Evolutionary conservation across 1,140 invertebrate genomes (phyloP), one percentile per base, ranked within the genome.

Genomic region (Druon quercuslanigerum): DNA sequence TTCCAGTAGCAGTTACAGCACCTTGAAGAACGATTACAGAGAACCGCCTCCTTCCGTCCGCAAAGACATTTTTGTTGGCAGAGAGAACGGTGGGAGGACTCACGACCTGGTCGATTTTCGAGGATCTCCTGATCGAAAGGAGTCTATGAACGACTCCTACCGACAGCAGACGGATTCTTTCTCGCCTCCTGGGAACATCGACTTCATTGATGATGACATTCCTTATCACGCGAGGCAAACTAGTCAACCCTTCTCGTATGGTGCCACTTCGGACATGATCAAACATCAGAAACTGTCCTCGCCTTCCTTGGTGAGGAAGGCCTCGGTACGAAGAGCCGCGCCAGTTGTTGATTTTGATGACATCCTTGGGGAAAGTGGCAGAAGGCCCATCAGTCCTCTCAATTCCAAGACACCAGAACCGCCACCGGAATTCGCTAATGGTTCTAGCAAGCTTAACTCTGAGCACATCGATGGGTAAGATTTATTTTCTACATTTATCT

Each of bases 171-270:
- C 82, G 46, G 86, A 88, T 4, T 89, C 90, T 1, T 90, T 90
- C 57, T 90, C 89, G 8, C 89, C 90, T 2, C 82, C 85, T 4
- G 89, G 88, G 1, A 88, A 90, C 17, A 90, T 91, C 52, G 89
- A 91, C 79, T 90, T 85, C 73, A 92, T 92, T 77, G 93, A 93
- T 81, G 92, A 93, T 72, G 92, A 95, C 84, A 95, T 96, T 83
- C 96, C 96, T 40, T 97, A 97, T 88, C 96, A 97, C 93, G 95
- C 96, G 75, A 92, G 96, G 71, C 93, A 95, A 72, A 95, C 96
- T 87, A 95, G 95, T 80, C 93, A 95, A 78, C 96, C 96, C 19
- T 97, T 97, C 90, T 95, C 95, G 16, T 97, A 97, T 92, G 94
- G 95, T 40, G 92, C 92, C 20, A 92, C 93, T 51, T 92, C 92